These are phyloP conservation scores for Cynocephalus volans DNA, from an alignment of 2,113 vertebrate genomes.

Conservation along the genomic window DNA sequence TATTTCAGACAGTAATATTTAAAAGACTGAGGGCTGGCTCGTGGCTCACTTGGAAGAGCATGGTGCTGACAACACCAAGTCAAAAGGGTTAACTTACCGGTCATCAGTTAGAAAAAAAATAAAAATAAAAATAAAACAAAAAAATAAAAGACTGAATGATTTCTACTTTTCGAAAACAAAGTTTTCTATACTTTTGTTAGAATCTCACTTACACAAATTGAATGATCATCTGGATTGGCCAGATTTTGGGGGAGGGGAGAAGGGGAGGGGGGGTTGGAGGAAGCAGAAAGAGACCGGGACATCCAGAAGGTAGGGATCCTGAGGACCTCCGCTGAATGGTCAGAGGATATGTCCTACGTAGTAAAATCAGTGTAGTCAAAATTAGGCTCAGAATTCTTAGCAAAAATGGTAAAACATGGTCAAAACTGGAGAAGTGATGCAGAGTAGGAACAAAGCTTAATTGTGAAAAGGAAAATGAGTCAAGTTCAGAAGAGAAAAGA, in stretches of 20 bases:
- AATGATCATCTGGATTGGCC: neutral
- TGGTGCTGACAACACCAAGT: too few species aligned
- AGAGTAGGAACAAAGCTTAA: neutral
- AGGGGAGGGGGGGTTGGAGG: rapidly evolving
- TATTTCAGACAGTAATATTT: neutral
- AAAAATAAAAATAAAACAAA: too few species aligned
- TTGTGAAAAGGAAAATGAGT: neutral
- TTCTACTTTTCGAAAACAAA: slow-evolving; percentile 12
- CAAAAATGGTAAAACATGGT: neutral
- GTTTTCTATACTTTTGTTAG: neutral
- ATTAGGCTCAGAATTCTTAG: neutral
- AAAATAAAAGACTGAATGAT: neutral
- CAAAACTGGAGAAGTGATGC: neutral
- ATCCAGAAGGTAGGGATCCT: neutral
- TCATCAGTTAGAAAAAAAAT: too few species aligned
- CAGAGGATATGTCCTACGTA: neutral
- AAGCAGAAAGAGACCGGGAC: neutral
- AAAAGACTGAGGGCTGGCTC: neutral
- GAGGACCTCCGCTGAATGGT: neutral
- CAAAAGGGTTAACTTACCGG: too few species aligned
- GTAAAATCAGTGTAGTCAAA: neutral
- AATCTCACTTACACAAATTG: neutral
- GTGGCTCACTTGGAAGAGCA: too few species aligned
- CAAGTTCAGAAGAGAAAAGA: neutral
- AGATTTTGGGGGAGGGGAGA: neutral